Evolutionary conservation across 1,140 invertebrate species (phyloP), one percentile per base, ranked within the genome.

Genomic region (Macrostomum lignano): DNA sequence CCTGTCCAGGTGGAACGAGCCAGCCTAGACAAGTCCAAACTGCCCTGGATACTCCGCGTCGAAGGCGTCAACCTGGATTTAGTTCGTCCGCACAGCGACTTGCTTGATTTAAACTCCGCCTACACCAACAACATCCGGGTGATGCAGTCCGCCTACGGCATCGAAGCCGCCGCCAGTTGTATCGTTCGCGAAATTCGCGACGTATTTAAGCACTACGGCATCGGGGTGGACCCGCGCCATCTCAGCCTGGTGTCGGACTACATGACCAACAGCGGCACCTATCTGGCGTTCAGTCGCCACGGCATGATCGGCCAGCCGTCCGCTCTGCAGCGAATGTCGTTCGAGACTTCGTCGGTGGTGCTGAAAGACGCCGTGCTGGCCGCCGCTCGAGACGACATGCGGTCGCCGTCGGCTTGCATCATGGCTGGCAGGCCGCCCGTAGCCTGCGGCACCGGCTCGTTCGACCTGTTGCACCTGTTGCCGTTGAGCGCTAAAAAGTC

Each of bases 311-410:
- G 67, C 15, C 75, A 70, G 23, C 63, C 74, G 0, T 94, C 84
- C 3, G 76, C 82, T 0, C 54, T 98, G 2, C 88, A 96, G 50
- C 82, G 93, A 60, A 94, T 96, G 74, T 84, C 74, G 2, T 98
- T 88, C 47, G 88, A 96, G 58, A 79, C 79, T 1, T 75, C 79
- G 1, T 58, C 78, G 15, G 66, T 65, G 42, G 93, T 93, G 47
- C 61, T 96, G 30, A 72, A 73, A 44, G 69, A 67, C 36, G 73
- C 88, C 0, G 67, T 72, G 7, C 15, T 30, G 10, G 81, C 78
- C 0, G 66, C 68, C 21, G 69, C 68, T n/a, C n/a, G n/a, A n/a
- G n/a, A n/a, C n/a, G n/a, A n/a, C n/a, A n/a, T n/a, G n/a, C n/a
- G n/a, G n/a, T n/a, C n/a, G n/a, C n/a, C n/a, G n/a, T n/a, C n/a